These are phyloP conservation scores for Scotopteryx bipunctaria DNA, from an alignment of 2,888 invertebrate species.

Conservation along the genomic window DNA sequence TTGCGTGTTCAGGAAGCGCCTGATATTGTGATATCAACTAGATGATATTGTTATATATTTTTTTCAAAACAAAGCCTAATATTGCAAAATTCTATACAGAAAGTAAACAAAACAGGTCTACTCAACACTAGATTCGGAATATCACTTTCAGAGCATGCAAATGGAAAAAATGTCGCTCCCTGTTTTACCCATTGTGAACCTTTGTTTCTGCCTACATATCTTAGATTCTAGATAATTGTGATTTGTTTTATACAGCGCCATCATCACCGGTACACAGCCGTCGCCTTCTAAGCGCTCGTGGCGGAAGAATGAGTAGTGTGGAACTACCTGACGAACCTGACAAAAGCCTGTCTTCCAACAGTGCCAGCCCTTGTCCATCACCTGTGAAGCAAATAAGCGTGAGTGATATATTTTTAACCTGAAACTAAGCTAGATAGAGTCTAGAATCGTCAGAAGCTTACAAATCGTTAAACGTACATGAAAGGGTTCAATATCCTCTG, in stretches of 20 bases:
- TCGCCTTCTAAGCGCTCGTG: slow-evolving; percentile 90
- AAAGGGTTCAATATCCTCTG: slow-evolving; percentile 4
- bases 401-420: slow-evolving; percentile 42
- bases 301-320: slow-evolving; percentile 95
- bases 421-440: background rate
- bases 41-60: background rate
- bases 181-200: background rate
- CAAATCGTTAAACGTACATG: background rate
- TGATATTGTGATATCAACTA: slow-evolving; percentile 6
- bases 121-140: slow-evolving; percentile 4
- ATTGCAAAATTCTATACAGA: too few species aligned
- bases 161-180: background rate
- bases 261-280: slow-evolving; percentile 96
- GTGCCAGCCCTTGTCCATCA: slow-evolving; percentile 96
- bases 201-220: background rate
- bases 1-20: slow-evolving; percentile 21
- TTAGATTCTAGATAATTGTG: slow-evolving; percentile 2
- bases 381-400: slow-evolving; percentile 85
- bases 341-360: slow-evolving; percentile 95
- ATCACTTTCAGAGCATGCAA: slow-evolving; percentile 20
- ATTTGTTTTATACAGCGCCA: slow-evolving; percentile 91
- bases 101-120: too few species aligned
- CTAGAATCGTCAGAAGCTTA: too few species aligned
- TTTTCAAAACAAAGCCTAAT: background rate
- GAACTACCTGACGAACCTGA: slow-evolving; percentile 95